phyloP scores from a whole-genome alignment of 2,888 invertebrate genomes.

The Drosophila leonis region DNA sequence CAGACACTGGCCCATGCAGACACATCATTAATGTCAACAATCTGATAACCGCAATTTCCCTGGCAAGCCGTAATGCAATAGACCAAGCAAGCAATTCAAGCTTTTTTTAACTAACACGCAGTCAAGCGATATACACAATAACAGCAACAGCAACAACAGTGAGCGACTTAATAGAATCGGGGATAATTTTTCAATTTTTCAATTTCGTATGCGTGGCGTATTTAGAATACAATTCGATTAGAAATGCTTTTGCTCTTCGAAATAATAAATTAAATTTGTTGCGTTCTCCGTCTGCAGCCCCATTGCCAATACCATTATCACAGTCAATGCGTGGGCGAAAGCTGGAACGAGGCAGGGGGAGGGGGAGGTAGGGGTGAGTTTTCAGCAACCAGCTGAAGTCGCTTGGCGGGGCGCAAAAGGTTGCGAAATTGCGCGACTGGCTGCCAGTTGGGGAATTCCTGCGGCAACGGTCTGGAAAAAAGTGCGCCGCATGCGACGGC shows the following conservation, averaged over 20 bases:
- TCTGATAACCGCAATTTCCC: constrained; percentile 68
- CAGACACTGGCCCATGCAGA: neutral
- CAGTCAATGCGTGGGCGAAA: constrained; percentile 54
- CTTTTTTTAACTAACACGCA: constrained; percentile 49
- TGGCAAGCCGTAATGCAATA: constrained; percentile 19
- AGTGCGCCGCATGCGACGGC: constrained; percentile 65
- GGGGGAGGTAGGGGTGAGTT: neutral
- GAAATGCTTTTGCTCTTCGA: constrained; percentile 83
- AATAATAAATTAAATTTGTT: constrained; percentile 84
- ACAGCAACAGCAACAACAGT: constrained; percentile 20
- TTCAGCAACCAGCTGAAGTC: constrained; percentile 24
- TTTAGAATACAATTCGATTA: constrained; percentile 85
- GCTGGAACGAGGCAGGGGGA: neutral
- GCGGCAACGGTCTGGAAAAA: constrained; percentile 72
- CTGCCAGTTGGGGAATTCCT: constrained; percentile 77
- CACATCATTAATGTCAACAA: constrained; percentile 74
- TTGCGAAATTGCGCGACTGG: constrained; percentile 68
- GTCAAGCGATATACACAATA: constrained; percentile 29
- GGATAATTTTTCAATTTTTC: constrained; percentile 74
- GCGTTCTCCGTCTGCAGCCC: constrained; percentile 24
- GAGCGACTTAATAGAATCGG: constrained; percentile 47
- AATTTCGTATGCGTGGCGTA: constrained; percentile 81
- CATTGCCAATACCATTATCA: constrained; percentile 82
- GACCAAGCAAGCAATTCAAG: constrained; percentile 63
- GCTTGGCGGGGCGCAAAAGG: constrained; percentile 74